phyloP scores from a whole-genome alignment of 2,888 invertebrate genomes.

The Volucella zonaria region DNA sequence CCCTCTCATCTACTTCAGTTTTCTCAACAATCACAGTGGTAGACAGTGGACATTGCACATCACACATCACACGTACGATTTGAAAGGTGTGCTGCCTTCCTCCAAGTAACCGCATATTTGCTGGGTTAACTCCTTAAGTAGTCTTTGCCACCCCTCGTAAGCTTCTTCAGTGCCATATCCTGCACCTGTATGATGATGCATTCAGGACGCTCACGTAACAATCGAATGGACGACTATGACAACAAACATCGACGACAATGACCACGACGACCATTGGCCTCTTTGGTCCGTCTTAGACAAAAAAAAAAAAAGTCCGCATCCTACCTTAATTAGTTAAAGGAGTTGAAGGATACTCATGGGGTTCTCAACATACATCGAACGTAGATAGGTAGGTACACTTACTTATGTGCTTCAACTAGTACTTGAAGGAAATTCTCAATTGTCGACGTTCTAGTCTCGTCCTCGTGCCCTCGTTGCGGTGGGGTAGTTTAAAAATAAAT shows the following conservation, averaged over 20 bases:
- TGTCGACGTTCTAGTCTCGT: slow-evolving; percentile 34
- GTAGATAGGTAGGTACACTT: neutral
- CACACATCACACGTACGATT: slow-evolving; percentile 7
- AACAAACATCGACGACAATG: neutral
- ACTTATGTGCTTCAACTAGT: slow-evolving; percentile 30
- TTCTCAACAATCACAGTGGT: neutral
- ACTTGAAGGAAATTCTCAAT: slow-evolving; percentile 45
- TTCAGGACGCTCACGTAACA: neutral
- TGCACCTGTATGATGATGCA: slow-evolving; percentile 16
- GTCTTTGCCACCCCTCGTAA: neutral
- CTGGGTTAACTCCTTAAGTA: neutral
- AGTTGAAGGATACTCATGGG: slow-evolving; percentile 43
- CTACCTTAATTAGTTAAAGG: slow-evolving; percentile 55
- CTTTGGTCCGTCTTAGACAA: slow-evolving; percentile 7
- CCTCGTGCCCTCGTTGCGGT: slow-evolving; percentile 25
- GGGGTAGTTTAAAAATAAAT: slow-evolving; percentile 61
- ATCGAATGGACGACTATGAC: too few relatives aligned
- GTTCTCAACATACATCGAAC: neutral
- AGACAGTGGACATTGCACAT: neutral
- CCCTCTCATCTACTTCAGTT: neutral
- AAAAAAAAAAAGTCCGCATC: slow-evolving; percentile 29
- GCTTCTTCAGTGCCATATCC: neutral
- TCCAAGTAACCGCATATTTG: slow-evolving; percentile 4
- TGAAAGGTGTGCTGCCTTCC: slow-evolving; percentile 12
- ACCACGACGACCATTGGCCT: slow-evolving; percentile 3